phyloP scores from a whole-genome alignment of 2,797 vertebrate genomes.

The Sardinella longiceps region DNA sequence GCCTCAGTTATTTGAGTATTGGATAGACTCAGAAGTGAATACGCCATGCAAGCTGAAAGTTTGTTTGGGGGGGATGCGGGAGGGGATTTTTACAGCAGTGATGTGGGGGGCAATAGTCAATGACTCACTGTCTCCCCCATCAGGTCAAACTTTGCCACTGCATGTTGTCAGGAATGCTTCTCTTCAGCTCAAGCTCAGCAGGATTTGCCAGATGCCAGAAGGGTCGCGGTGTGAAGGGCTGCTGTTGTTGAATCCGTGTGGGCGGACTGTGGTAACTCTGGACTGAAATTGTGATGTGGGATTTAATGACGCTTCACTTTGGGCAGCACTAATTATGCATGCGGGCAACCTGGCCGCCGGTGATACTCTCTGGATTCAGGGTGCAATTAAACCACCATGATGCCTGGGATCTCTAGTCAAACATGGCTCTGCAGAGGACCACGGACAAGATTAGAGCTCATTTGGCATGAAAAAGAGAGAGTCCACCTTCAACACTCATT shows the following conservation, averaged over 20 bases:
- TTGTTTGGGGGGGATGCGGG: not conserved
- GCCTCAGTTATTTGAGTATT: slow-evolving; percentile 62
- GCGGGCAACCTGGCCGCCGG: not conserved
- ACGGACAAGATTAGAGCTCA: slow-evolving; percentile 18
- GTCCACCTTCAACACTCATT: not conserved
- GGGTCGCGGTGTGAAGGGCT: not conserved
- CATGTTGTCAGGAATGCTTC: not conserved
- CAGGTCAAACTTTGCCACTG: slow-evolving; percentile 1
- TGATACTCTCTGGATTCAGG: not conserved
- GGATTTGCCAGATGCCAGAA: not conserved
- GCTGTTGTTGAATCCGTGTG: not conserved
- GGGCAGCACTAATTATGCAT: not conserved
- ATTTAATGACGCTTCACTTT: slow-evolving; percentile 21
- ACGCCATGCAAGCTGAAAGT: not conserved
- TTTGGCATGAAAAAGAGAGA: not conserved
- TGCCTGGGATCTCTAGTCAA: slow-evolving; percentile 11
- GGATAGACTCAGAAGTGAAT: slow-evolving; percentile 61
- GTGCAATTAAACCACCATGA: not conserved
- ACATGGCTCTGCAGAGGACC: not conserved
- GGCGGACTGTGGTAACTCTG: slow-evolving; percentile 8
- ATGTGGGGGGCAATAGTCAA: not conserved
- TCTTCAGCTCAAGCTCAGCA: not conserved
- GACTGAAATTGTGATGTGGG: slow-evolving; percentile 16
- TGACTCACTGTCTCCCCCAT: slow-evolving; percentile 35
- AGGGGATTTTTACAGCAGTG: not conserved